These are phyloP conservation scores for Allobates femoralis DNA, from an alignment of 2,797 vertebrate species.

Conservation along the genomic window DNA sequence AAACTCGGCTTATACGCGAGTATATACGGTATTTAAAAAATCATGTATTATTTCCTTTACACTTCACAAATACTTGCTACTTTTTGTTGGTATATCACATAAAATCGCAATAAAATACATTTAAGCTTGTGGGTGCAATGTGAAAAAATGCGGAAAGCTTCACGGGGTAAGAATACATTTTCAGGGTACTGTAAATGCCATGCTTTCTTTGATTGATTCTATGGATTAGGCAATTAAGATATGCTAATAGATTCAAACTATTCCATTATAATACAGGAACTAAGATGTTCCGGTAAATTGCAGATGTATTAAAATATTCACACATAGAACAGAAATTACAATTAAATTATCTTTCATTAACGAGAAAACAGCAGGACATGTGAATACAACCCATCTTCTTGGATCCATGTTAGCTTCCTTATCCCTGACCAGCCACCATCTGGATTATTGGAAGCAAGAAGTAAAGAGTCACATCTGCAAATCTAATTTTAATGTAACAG, in stretches of 20 bases:
- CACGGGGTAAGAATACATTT: too few species aligned
- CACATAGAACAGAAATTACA: background rate
- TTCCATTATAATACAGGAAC: background rate
- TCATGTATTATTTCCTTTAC: too few species aligned
- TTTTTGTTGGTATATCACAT: too few species aligned
- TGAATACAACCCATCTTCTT: background rate
- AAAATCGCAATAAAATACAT: too few species aligned
- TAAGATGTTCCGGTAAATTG: background rate
- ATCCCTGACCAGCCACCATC: conserved; percentile 48
- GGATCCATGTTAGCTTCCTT: conserved; percentile 14
- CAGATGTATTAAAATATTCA: background rate
- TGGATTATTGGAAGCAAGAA: conserved; percentile 16
- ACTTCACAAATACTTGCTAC: too few species aligned
- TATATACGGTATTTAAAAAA: too few species aligned
- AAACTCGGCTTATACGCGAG: too few species aligned
- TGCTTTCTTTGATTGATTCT: background rate
- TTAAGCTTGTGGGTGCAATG: too few species aligned
- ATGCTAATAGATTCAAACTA: background rate
- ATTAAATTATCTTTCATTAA: conserved; percentile 6
- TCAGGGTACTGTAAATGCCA: background rate
- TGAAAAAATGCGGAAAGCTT: too few species aligned
- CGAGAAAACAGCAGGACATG: background rate
- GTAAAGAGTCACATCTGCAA: conserved; percentile 30
- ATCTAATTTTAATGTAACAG: conserved; percentile 44
- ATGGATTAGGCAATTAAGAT: background rate